Base-by-base conservation (phyloP, 2,888 invertebrate species). In the Tetragonisca angustula region DNA sequence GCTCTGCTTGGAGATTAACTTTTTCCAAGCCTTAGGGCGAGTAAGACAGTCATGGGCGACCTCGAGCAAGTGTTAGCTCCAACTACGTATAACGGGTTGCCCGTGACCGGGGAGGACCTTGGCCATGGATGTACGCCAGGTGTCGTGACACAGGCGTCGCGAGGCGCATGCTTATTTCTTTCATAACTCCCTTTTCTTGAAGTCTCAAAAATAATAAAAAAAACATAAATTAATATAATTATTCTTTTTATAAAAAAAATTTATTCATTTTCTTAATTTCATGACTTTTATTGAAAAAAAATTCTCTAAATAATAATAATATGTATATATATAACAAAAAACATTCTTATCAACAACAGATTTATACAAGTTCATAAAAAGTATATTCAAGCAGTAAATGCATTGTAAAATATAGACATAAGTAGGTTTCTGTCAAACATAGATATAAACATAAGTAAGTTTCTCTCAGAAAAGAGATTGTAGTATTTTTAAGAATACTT, bases 101-200 rank as follows among this genome's bases (percentile, higher is more conserved):
- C 94, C 94, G 94, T 94, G 94, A 94, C 94, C 94, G 93, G 88
- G 83, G 89, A 90, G 84, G 92, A 93, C 93, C 94, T 94, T 94
- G 94, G 92, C 94, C 93, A 92, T 94, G 93, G 93, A 92, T 91
- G 86, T 85, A 78, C 84, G 86, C 81, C 88, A 88, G 83, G 88
- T 90, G 89, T 90, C 91, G 90, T 85, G 91, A 93, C 92, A 93
- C 93, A 92, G 89, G 92, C 93, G 92, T 89, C 89, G 84, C 59
- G 84, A 88, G 88, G 75, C 81, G 72, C 72, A 64, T 76, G 65
- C 69, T 72, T 68, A 52, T 56, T 84, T 69, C 68, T 65, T 81
- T 82, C 69, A 56, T 49, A 61, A 76, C 54, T 70, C 27, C 49
- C 24, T 78, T 65, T 70, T 27, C 5, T 70, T 19, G 24, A 32